These are phyloP conservation scores for Antitype chi DNA, from an alignment of 2,888 invertebrate species.

Conservation along the genomic window DNA sequence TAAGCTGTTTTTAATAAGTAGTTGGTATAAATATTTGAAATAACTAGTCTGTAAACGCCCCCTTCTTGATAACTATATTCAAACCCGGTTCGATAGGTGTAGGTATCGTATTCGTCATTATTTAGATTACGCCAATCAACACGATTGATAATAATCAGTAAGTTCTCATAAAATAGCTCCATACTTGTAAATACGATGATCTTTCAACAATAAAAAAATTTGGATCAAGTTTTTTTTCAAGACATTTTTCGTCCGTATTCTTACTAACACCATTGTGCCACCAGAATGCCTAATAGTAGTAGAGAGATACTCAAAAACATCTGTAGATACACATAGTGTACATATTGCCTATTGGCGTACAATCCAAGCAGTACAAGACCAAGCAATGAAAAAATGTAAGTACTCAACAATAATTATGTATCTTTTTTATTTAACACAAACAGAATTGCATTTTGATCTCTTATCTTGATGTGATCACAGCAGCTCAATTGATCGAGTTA, in stretches of 20 bases:
- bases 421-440: background rate
- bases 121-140: constrained; percentile 3
- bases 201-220: background rate
- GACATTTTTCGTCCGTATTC: too few species aligned
- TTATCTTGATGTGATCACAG: background rate
- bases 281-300: background rate
- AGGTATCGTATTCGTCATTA: too few species aligned
- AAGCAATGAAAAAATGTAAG: too few species aligned
- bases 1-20: background rate
- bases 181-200: background rate
- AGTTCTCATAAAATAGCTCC: background rate
- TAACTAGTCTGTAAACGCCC: background rate
- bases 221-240: background rate
- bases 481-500: constrained; percentile 1
- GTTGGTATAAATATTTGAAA: background rate
- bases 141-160: background rate
- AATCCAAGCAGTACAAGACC: background rate
- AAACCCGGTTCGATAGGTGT: background rate
- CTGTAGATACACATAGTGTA: background rate
- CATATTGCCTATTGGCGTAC: background rate
- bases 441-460: background rate
- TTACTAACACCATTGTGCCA: background rate
- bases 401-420: background rate
- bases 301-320: background rate
- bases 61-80: background rate